Base-by-base conservation (phyloP, 2,888 invertebrate genomes). In the Cantharis rufa region DNA sequence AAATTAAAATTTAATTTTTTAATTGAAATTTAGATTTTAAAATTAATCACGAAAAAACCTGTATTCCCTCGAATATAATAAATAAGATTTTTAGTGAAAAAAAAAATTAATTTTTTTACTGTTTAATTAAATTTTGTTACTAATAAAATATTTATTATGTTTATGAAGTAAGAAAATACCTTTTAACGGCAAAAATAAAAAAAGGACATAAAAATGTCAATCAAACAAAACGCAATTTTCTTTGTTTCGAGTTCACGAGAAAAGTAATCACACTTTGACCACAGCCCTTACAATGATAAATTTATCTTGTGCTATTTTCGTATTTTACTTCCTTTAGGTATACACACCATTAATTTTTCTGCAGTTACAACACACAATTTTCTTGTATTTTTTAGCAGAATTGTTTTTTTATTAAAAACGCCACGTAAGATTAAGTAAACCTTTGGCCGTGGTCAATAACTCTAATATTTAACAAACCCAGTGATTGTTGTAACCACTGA, bases 241-340 rank as follows among this genome's bases (percentile, higher is more conserved):
- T 73, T 73, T 73, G 73, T 73, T 73, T 69, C 68, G 18, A 69
- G 62, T 69, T 69, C 62, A 62, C 32, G 73, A 28, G 69, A 68
- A 73, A 73, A 73, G 73, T 73, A 73, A 73, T 73, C 73, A 73
- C 73, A 73, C 73, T 73, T 62, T 73, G 73, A 73, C 73, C 73
- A 62, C 69, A 69, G 69, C 73, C 69, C 62, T 69, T 73, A 62
- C 69, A 62, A 69, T 69, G 73, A 73, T 73, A 73, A 73, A 73
- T 73, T 73, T 73, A 73, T 73, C 73, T 73, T 69, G 48, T 32
- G 21, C 62, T 62, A 69, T 62, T 69, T 69, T 73, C 15, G 73
- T 62, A 18, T 73, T 73, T 68, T 73, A 62, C 73, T 73, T 62
- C 72, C 28, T 27, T 28, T 68, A 69, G 73, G 68, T 73, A 69